Conservation (phyloP, 1,140 invertebrate species). For the Cylas formicarius region DNA sequence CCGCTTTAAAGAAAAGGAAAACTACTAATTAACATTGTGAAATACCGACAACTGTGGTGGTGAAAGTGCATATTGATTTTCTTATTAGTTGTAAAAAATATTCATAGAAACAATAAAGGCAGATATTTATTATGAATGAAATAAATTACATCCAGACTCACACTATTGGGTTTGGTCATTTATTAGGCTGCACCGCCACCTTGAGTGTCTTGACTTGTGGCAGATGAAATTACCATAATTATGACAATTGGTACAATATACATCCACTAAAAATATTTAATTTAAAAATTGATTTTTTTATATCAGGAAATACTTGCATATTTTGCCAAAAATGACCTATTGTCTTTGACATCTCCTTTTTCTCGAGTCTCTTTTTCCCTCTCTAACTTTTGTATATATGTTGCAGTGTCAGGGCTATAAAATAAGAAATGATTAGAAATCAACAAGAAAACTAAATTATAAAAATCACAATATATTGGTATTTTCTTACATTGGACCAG, state of each 20-base stretch:
- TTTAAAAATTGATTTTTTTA: neutral
- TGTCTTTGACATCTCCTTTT: conserved; percentile 84
- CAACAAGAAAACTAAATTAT: neutral
- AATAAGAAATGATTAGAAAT: conserved; percentile 29
- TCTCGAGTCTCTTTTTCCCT: conserved; percentile 82
- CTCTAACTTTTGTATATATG: conserved; percentile 87
- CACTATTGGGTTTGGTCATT: no score
- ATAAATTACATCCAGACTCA: no score
- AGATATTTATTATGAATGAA: no score
- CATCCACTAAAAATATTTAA: conserved; percentile 75
- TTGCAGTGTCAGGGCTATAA: conserved; percentile 83
- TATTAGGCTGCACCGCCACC: no score
- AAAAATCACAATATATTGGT: conserved; percentile 9
- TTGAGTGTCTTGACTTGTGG: conserved; percentile 64
- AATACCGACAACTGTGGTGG: no score
- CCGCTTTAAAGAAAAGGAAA: conserved; percentile 64
- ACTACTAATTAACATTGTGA: no score
- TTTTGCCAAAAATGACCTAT: conserved; percentile 91
- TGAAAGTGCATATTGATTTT: no score
- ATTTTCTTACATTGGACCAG: conserved; percentile 61
- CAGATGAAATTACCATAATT: conserved; percentile 76
- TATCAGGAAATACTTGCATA: conserved; percentile 76
- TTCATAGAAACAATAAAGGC: no score
- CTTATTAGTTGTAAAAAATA: no score
- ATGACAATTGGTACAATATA: conserved; percentile 85